Conservation (phyloP, 2,797 vertebrate species). For the Bradypodion ventrale region DNA sequence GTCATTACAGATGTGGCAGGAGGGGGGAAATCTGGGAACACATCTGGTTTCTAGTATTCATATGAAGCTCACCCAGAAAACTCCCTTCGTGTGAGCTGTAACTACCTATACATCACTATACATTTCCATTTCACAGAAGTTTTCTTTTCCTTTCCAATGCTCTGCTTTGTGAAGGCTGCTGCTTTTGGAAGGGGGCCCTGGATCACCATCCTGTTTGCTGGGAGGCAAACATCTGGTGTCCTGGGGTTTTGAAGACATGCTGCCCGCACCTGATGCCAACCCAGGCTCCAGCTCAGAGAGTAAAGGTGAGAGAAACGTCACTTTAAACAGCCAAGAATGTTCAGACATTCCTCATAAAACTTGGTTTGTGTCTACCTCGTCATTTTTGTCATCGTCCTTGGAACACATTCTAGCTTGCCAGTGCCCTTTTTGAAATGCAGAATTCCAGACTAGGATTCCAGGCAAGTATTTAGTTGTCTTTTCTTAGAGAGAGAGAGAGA, state of each 20-base stretch:
- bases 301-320: conserved; percentile 83
- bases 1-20: too few species aligned
- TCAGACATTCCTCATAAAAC: too few species aligned
- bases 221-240: conserved; percentile 97
- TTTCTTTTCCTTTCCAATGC: not conserved
- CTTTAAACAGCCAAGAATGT: not conserved
- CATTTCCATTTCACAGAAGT: not conserved
- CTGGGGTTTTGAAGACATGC: conserved; percentile 99
- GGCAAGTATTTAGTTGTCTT: too few species aligned
- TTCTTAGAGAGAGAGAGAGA: too few species aligned
- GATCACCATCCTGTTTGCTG: conserved; percentile 94
- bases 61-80: not conserved
- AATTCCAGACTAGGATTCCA: too few species aligned
- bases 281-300: conserved; percentile 86
- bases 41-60: not conserved
- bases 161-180: conserved; percentile 82
- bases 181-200: conserved; percentile 95
- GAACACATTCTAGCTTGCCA: too few species aligned
- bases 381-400: not conserved
- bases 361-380: not conserved
- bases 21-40: not conserved
- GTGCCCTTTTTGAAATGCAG: too few species aligned
- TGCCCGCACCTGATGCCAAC: conserved; percentile 92
- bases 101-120: not conserved
- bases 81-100: not conserved